Base-by-base conservation (phyloP, 1,140 invertebrate species). In the Pseudomyrmex cubaensis region DNA sequence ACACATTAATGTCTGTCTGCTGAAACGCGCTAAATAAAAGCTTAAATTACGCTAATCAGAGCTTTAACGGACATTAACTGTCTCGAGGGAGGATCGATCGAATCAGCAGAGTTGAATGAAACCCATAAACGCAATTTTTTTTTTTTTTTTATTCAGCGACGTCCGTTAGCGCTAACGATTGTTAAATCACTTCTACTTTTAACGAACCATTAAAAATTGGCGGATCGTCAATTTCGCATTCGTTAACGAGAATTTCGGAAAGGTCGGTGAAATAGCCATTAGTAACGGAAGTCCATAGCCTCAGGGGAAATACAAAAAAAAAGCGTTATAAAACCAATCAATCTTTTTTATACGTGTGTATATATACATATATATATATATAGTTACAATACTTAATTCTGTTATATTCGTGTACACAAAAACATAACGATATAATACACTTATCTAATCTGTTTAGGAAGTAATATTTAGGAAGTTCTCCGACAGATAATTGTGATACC, bases 201-300 rank as follows among this genome's bases (percentile, higher is more conserved):
- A 80, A 80, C 76, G 76, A 80, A 80, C 76, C 76, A 80, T 80
- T 80, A 80, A 80, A 80, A 80, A 80, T 80, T 80, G 76, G 76
- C 76, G 76, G 76, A 80, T 80, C 76, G 76, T 80, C 76, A 80
- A 80, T 80, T 80, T 80, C 54, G 76, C 56, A 80, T 72, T 72
- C 76, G 76, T 80, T 80, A 80, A 80, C 76, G 76, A 80, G 76
- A 80, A 80, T 80, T 70, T 80, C 66, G 66, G 76, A 56, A 72
- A 80, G 66, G 66, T 44, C n/a, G 44, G 56, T 35, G 66, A 72
- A 80, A 80, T 80, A 80, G 56, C 76, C 76, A 80, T 80, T 80
- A 72, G 67, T 59, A 70, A 72, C 66, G 59, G 59, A 59, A 70
- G 76, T 80, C 52, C 59, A 59, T 22, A 59, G 66, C 66, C 76